Base-by-base conservation (phyloP, 2,797 vertebrate species). In the Chaetophractus vellerosus region DNA sequence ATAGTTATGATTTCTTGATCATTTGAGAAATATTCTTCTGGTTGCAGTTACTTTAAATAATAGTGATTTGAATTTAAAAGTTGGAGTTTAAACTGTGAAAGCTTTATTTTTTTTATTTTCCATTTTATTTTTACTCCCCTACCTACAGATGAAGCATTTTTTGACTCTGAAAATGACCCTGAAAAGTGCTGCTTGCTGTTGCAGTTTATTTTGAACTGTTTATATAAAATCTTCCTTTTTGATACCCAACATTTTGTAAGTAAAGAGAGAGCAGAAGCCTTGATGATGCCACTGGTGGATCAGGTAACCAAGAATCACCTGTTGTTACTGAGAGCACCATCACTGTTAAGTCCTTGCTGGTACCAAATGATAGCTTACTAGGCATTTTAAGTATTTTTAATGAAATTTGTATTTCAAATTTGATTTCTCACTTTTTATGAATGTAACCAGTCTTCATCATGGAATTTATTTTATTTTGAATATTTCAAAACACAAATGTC, bases 201-300 rank as follows among this genome's bases (percentile, higher is more conserved):
- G 45, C 98, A 98, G 78, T 99, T 97, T 76, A 97, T 99, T 45
- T 94, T 99, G 63, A 98, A 99, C 98, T 99, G 99, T 95, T 98
- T 99, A n/a, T 97, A 99, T 80, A 99, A 99, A 98, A 98, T 99
- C 96, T 99, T 99, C 98, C 98, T 99, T 18, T 99, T 99, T 90
- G 99, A 99, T 97, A 99, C 99, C 0, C 99, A 99, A 93, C 98
- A 95, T 28, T 99, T 99, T 98, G 96, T 99, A 79, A 99, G 99
- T 97, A 99, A 98, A 94, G 99, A 99, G 97, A 98, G 99, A 97
- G 98, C 99, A 1, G 99, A 99, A 86, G 98, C 99, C 6, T 98
- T 99, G 89, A 98, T 99, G 98, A 94, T 91, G 68, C 99, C 99
- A 0, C 98, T 99, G 85, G 98, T 99, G 0, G 99, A 99, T 98